These are phyloP conservation scores for Lates japonicus DNA, from an alignment of 2,797 vertebrate genomes.

Conservation along the genomic window DNA sequence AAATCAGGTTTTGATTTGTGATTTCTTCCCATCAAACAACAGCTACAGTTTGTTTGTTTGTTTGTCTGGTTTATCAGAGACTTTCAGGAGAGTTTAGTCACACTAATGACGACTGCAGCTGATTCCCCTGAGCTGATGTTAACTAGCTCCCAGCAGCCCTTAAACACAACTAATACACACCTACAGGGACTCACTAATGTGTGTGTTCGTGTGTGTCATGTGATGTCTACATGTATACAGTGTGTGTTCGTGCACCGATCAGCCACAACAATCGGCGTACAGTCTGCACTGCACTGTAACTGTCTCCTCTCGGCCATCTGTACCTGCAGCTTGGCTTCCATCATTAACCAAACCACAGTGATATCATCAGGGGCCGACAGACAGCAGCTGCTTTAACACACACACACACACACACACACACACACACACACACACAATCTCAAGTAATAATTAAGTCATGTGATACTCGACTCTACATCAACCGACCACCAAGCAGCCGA, in stretches of 20 bases:
- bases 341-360: slow-evolving; percentile 77
- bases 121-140: slow-evolving; percentile 39
- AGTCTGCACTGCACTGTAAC: slow-evolving; percentile 30
- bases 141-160: slow-evolving; percentile 58
- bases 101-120: slow-evolving; percentile 44
- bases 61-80: slow-evolving; percentile 3
- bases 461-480: slow-evolving; percentile 20
- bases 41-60: slow-evolving; percentile 30
- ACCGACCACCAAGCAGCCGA: background rate
- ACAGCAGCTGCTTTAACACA: slow-evolving; percentile 37
- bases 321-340: slow-evolving; percentile 78
- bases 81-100: slow-evolving; percentile 23
- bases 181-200: slow-evolving; percentile 37
- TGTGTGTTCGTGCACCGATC: background rate
- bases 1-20: background rate
- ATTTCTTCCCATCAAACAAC: background rate
- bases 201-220: slow-evolving; percentile 9
- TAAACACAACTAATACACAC: slow-evolving; percentile 57
- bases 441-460: slow-evolving; percentile 37
- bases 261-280: no score
- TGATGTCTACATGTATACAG: background rate
- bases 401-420: slow-evolving; percentile 32
- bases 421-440: slow-evolving; percentile 4
- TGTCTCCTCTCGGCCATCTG: slow-evolving; percentile 80
- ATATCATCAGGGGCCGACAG: slow-evolving; percentile 59